Conservation (phyloP, 2,113 vertebrate genomes). For the Gulo gulo region DNA sequence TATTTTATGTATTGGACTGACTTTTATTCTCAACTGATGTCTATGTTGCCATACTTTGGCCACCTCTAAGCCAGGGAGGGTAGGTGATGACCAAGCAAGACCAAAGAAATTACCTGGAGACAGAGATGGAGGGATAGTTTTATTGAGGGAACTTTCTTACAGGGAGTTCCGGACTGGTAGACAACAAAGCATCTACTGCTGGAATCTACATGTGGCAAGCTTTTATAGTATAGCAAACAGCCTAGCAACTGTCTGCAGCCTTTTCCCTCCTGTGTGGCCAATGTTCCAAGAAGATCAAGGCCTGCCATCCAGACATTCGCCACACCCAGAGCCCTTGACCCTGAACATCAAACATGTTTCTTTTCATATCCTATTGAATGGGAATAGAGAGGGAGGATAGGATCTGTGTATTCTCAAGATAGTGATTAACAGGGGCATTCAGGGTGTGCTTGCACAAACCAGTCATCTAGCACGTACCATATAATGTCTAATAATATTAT, state of each 20-base stretch:
- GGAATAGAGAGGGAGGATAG: background rate
- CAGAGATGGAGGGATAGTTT: background rate
- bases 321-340: background rate
- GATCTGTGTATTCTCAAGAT: background rate
- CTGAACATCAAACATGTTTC: background rate
- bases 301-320: background rate
- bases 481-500: background rate
- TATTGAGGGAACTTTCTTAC: background rate
- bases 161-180: background rate
- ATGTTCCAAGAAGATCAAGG: background rate
- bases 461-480: background rate
- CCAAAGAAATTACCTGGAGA: background rate
- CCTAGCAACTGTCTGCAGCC: background rate
- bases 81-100: background rate
- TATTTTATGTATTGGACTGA: conserved; percentile 11
- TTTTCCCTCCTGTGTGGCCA: background rate
- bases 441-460: background rate
- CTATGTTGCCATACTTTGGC: background rate
- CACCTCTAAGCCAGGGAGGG: background rate
- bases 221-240: background rate
- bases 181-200: background rate
- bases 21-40: background rate
- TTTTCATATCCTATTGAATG: background rate
- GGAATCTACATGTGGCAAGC: background rate
- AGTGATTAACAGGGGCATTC: background rate